Conservation (phyloP, 35 echinoderm and acorn worm genomes). For the Heliocidaris tuberculata region DNA sequence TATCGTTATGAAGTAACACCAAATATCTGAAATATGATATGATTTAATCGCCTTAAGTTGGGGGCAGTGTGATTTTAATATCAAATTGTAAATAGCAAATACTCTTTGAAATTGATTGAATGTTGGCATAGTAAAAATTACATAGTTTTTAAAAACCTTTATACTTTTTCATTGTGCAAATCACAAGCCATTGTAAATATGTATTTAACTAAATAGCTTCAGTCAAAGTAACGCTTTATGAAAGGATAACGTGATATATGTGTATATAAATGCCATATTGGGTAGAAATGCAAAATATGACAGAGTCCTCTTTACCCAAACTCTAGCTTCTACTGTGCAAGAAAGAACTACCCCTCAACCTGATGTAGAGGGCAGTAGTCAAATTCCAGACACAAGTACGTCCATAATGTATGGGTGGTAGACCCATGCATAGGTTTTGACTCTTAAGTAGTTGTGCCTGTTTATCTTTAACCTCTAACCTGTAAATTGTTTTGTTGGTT, state of each 20-base stretch:
- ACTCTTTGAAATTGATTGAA: no score
- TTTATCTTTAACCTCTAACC: not conserved
- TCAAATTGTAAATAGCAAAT: no score
- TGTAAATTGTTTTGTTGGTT: not conserved
- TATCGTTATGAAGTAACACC: no score
- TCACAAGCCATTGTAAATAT: not conserved
- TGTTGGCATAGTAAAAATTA: no score
- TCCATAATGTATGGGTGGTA: not conserved
- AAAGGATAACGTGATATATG: not conserved
- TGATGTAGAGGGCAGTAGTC: not conserved
- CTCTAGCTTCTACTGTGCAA: not conserved
- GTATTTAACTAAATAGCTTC: not conserved
- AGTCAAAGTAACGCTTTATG: not conserved
- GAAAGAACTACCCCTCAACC: slow-evolving; percentile 11
- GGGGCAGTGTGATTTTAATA: no score
- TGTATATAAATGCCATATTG: not conserved
- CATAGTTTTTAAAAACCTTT: no score
- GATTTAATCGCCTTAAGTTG: no score
- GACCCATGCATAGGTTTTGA: not conserved
- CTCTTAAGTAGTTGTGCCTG: not conserved
- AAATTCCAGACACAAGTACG: slow-evolving; percentile 31
- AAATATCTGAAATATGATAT: no score
- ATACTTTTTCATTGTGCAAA: no score
- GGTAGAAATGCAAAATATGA: not conserved
- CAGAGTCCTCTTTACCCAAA: not conserved